Evolutionary conservation across 2,797 vertebrate genomes (phyloP).

Genomic region (Ibycter americanus): DNA sequence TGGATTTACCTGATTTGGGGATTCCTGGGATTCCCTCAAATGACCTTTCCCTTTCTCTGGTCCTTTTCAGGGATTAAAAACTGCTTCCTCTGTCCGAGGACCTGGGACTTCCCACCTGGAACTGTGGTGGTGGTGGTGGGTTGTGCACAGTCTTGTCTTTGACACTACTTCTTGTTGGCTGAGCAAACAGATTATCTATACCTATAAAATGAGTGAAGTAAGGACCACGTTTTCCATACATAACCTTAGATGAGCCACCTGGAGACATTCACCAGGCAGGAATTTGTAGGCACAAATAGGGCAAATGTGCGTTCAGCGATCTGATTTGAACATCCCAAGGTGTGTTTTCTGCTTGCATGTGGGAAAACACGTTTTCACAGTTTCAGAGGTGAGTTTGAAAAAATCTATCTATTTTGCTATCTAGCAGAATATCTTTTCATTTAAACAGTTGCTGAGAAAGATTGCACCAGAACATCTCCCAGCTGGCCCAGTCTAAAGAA

Average conservation of each 20-base stretch:
- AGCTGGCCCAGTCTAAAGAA: not conserved
- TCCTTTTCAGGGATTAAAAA: not conserved
- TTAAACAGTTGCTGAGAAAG: not conserved
- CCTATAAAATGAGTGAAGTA: not conserved
- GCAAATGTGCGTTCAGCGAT: not conserved
- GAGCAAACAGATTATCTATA: not conserved
- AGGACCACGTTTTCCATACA: rapidly evolving
- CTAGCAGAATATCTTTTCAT: not conserved
- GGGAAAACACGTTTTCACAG: not conserved
- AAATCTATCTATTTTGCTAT: not conserved
- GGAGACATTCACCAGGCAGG: not conserved
- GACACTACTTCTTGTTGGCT: not conserved
- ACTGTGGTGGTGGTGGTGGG: not conserved
- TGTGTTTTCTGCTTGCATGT: not conserved
- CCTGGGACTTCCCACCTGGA: not conserved
- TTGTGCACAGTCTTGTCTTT: not conserved
- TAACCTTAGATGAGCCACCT: not conserved
- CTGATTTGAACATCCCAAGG: not conserved
- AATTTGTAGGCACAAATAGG: not conserved
- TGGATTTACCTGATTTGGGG: not conserved
- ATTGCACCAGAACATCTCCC: not conserved
- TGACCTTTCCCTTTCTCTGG: not conserved
- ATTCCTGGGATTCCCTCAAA: not conserved
- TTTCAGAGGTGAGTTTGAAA: not conserved
- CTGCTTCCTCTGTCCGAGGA: not conserved